Evolutionary conservation across 2,888 invertebrate genomes (phyloP), one percentile per base, ranked within the genome.

Genomic region (Cheilosia soror): DNA sequence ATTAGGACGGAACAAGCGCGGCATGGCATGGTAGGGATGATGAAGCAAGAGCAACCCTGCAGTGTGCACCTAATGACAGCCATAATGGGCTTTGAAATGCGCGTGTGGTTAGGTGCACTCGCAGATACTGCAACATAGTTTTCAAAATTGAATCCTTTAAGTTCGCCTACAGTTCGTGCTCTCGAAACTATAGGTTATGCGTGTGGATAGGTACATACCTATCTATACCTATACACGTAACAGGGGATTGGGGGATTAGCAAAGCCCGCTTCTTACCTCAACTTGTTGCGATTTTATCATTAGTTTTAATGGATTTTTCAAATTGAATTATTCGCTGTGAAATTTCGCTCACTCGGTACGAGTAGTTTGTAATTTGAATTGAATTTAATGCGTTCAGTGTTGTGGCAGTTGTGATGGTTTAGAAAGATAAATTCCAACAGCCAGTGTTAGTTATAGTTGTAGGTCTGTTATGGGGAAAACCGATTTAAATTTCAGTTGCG

Each of bases 241-340:
- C 20, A 20, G 51, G 51, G 9, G 27, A 27, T 20, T 11, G 3
- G 51, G 20, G n/a, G 4, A 6, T 44, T 44, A 44, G 44, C 15
- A 15, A 31, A 13, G 7, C 53, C 42, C 25, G 15, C 15, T 29
- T 37, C 9, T 51, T 31, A 42, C 44, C 42, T 27, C 57, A 72
- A 83, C 78, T 73, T 79, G 78, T 78, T 78, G 83, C 83, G 57
- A 83, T 78, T 63, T 63, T 49, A 57, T 58, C 55, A 79, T 84
- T 79, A 37, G 49, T 79, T 79, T 69, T 84, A 75, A 79, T 84
- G 79, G 49, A 75, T 75, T 75, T 75, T 75, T 63, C 31, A 75
- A 84, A 84, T 84, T 75, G 44, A 79, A 79, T 75, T 79, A 69
- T 79, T 58, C 58, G 44, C 58, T 49, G 62, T 55, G 68, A 66